Evolutionary conservation across 2,888 invertebrate genomes (phyloP).

Genomic region (Clivina fossor): DNA sequence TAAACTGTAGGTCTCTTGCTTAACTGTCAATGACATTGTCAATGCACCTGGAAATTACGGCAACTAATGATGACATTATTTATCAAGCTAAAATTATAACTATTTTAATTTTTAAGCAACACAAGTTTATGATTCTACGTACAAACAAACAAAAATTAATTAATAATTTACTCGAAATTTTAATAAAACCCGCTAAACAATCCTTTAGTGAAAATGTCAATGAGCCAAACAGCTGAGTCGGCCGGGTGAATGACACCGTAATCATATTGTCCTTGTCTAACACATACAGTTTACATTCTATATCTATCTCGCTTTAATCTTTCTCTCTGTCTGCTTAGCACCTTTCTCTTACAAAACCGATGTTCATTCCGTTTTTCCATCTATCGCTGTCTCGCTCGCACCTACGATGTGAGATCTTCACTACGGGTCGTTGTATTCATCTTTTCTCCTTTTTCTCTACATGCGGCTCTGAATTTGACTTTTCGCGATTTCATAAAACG

Average conservation of each 20-base stretch:
- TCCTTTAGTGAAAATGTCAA: constrained; percentile 10
- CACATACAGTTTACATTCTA: not conserved
- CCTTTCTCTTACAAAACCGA: constrained; percentile 20
- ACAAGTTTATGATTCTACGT: too few species aligned
- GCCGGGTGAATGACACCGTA: constrained; percentile 48
- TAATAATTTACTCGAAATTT: not conserved
- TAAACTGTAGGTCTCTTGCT: too few species aligned
- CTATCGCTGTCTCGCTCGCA: constrained; percentile 13
- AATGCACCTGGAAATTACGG: too few species aligned
- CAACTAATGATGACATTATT: too few species aligned
- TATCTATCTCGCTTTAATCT: not conserved
- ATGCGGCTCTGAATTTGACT: too few species aligned
- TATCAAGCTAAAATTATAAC: too few species aligned
- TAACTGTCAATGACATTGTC: too few species aligned
- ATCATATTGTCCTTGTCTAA: not conserved
- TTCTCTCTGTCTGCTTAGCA: constrained; percentile 5
- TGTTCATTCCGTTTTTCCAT: constrained; percentile 3
- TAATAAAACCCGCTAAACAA: not conserved
- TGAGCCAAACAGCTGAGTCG: constrained; percentile 46
- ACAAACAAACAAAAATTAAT: too few species aligned
- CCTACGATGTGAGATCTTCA: constrained; percentile 22
- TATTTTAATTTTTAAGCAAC: too few species aligned
- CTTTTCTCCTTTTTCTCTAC: constrained; percentile 6
- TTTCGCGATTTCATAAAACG: not conserved
- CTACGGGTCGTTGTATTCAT: constrained; percentile 20